phyloP scores from a whole-genome alignment of 2,888 invertebrate species.

The Rotaria magnacalcarata region DNA sequence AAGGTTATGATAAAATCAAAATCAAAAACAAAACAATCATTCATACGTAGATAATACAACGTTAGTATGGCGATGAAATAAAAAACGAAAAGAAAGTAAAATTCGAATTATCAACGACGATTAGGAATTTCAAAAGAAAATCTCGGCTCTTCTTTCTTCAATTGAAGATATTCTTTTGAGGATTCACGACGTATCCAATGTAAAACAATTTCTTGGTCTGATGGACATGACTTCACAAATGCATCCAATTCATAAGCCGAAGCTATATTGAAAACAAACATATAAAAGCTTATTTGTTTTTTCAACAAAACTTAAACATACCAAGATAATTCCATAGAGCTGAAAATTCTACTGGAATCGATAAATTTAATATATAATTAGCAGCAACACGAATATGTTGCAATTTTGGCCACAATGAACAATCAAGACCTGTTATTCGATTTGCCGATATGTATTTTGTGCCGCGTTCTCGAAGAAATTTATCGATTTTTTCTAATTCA shows the following conservation, averaged over 20 bases:
- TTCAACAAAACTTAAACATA: constrained; percentile 35
- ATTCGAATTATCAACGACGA: not conserved
- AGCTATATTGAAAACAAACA: not conserved
- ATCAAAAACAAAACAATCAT: not conserved
- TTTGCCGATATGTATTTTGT: constrained; percentile 59
- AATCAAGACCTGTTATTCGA: constrained; percentile 61
- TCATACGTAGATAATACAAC: constrained; percentile 3
- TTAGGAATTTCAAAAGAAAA: not conserved
- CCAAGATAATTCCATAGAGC: constrained; percentile 61
- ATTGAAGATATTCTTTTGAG: not conserved
- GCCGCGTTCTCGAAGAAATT: constrained; percentile 11
- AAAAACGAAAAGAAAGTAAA: not conserved
- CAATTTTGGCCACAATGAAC: constrained; percentile 62
- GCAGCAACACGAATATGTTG: constrained; percentile 63
- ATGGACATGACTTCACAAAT: constrained; percentile 62
- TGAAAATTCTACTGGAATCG: constrained; percentile 59
- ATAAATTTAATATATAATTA: constrained; percentile 60
- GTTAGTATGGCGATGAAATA: not conserved
- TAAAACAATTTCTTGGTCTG: constrained; percentile 63
- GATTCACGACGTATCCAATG: constrained; percentile 57
- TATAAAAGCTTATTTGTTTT: no score
- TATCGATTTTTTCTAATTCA: constrained; percentile 45
- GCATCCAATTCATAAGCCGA: constrained; percentile 59
- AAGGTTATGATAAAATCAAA: not conserved
- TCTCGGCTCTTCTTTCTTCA: not conserved